Conservation (phyloP, 2,888 invertebrate species). For the Tholera decimalis region DNA sequence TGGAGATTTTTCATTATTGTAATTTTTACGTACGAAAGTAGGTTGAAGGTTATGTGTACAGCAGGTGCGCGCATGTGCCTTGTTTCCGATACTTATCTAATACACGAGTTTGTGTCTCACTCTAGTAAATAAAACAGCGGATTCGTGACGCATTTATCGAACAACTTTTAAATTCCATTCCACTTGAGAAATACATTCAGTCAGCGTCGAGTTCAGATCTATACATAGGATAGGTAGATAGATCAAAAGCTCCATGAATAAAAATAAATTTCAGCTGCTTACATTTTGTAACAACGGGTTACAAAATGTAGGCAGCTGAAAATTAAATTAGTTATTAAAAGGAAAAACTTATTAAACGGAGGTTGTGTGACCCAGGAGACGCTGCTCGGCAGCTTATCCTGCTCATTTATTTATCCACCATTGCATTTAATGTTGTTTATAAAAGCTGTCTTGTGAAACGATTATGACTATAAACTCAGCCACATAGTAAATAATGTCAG, state of each 20-base stretch:
- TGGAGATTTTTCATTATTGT: slow-evolving; percentile 43
- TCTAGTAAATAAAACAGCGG: slow-evolving; percentile 31
- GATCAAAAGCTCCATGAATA: slow-evolving; percentile 27
- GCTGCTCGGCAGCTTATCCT: slow-evolving; percentile 5
- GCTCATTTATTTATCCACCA: slow-evolving; percentile 33
- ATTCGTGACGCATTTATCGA: slow-evolving; percentile 29
- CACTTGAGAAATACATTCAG: slow-evolving; percentile 28
- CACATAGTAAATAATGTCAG: slow-evolving; percentile 18
- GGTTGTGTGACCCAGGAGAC: slow-evolving; percentile 45
- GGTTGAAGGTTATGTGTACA: slow-evolving; percentile 31
- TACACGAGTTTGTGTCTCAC: slow-evolving; percentile 30
- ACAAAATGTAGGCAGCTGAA: slow-evolving; percentile 25
- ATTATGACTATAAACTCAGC: slow-evolving; percentile 23
- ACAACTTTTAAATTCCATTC: slow-evolving; percentile 35
- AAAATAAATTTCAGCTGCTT: slow-evolving; percentile 18
- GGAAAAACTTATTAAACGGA: slow-evolving; percentile 41
- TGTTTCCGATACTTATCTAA: slow-evolving; percentile 26
- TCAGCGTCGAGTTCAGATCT: slow-evolving; percentile 9
- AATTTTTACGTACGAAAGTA: slow-evolving; percentile 33
- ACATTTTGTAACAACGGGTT: too few relatives aligned
- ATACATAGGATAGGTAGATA: slow-evolving; percentile 18
- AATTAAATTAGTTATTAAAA: slow-evolving; percentile 51
- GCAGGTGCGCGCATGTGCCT: slow-evolving; percentile 32
- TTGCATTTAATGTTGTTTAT: slow-evolving; percentile 34
- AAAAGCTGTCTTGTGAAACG: slow-evolving; percentile 25